These are phyloP conservation scores for Chloroceryle inda DNA, from an alignment of 2,797 vertebrate genomes.

Conservation along the genomic window DNA sequence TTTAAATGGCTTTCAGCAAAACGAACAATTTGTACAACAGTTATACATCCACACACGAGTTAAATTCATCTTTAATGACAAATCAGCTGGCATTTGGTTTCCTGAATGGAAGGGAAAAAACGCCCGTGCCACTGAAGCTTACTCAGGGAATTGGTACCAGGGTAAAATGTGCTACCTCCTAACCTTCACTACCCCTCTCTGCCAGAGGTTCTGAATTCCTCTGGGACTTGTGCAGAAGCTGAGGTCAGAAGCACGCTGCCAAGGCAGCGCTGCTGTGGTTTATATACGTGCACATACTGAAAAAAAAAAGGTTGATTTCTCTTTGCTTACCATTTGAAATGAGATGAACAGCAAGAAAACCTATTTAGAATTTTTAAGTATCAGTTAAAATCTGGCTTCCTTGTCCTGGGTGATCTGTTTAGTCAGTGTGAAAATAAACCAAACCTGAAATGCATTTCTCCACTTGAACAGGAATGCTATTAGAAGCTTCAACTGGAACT, in stretches of 20 bases:
- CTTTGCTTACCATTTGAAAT: not conserved
- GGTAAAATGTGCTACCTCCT: not conserved
- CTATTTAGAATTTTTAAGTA: not conserved
- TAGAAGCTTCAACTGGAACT: not conserved
- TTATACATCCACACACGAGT: not conserved
- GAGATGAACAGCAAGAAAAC: not conserved
- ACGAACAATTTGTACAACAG: not conserved
- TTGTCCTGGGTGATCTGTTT: not conserved
- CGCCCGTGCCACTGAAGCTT: not conserved
- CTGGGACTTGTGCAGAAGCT: not conserved
- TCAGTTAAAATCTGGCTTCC: not conserved
- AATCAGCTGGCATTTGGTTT: not conserved
- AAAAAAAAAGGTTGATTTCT: not conserved
- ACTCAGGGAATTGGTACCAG: not conserved
- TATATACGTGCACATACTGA: not conserved
- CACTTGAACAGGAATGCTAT: not conserved
- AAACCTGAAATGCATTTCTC: not conserved
- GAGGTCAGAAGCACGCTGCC: not conserved
- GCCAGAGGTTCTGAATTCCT: not conserved
- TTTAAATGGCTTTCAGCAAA: constrained; percentile 36
- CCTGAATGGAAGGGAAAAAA: not conserved
- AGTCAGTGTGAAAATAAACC: not conserved
- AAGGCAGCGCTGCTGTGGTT: not conserved
- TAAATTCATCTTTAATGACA: constrained; percentile 7
- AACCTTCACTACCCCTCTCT: not conserved